Evolutionary conservation across 2,888 invertebrate species (phyloP).

Genomic region (Cheilosia grossa): DNA sequence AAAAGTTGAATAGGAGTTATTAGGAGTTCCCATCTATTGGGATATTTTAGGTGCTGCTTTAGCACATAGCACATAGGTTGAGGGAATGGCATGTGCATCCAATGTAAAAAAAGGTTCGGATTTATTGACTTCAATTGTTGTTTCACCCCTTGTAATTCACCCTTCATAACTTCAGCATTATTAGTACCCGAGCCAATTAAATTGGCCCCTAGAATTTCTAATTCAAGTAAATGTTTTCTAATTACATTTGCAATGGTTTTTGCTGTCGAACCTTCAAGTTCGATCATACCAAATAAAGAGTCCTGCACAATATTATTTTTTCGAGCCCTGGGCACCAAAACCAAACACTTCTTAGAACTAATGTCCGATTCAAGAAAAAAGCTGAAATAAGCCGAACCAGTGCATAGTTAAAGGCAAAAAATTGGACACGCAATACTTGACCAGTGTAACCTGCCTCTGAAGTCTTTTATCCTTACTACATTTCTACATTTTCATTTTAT

Average conservation of each 20-base stretch:
- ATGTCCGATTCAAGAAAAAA: slow-evolving; percentile 8
- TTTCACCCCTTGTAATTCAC: slow-evolving; percentile 72
- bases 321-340: slow-evolving; percentile 26
- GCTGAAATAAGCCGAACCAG: background rate
- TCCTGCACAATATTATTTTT: slow-evolving; percentile 16
- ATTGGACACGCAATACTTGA: background rate
- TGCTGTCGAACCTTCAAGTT: slow-evolving; percentile 24
- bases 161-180: slow-evolving; percentile 77
- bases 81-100: slow-evolving; percentile 77
- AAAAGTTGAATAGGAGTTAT: slow-evolving; percentile 47
- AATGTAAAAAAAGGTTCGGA: slow-evolving; percentile 76
- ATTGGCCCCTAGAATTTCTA: slow-evolving; percentile 61
- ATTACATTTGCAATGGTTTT: slow-evolving; percentile 30
- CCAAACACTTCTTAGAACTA: slow-evolving; percentile 24
- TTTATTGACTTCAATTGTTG: slow-evolving; percentile 69
- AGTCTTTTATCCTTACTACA: background rate
- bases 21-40: slow-evolving; percentile 9
- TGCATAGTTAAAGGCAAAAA: background rate
- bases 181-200: slow-evolving; percentile 77
- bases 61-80: slow-evolving; percentile 50
- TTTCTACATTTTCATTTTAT: no score
- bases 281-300: slow-evolving; percentile 30
- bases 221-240: slow-evolving; percentile 11
- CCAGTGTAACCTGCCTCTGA: background rate
- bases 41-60: slow-evolving; percentile 42